Base-by-base conservation (phyloP, 1,140 invertebrate species). In the Ostrea edulis region DNA sequence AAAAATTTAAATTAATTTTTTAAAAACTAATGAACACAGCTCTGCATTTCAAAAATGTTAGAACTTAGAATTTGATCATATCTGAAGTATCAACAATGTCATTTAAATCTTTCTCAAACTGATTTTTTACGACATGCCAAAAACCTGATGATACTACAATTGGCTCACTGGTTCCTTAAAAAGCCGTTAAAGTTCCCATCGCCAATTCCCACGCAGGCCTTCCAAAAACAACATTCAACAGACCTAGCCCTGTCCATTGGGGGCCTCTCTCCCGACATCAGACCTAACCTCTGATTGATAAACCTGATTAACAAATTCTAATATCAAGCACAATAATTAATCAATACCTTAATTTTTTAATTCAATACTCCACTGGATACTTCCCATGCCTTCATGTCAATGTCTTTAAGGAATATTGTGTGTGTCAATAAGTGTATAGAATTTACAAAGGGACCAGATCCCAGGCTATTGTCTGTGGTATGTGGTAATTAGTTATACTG, bases 311-410 rank as follows among this genome's bases (percentile, higher is more conserved):
- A 71, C 68, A 71, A 71, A 71, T 25, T 71, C 68, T 71, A 71
- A 71, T 71, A 71, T 71, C 68, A 71, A 71, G 12, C 68, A 71
- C 68, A 71, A 71, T 29, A 71, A 71, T 71, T 71, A 71, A 71
- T 71, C 22, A 29, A 35, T 71, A 71, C 68, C 68, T 71, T 71
- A 29, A 71, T 71, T 71, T 71, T 71, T 71, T 71, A 71, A 71
- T 62, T 62, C 55, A 62, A 62, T 62, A n/a, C 55, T n/a, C 55
- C 55, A 20, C 12, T 71, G 68, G 14, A 29, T 71, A 29, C 25
- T 71, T 71, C 68, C 68, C 68, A 71, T 71, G 68, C 68, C 68
- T 71, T 3, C 68, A 35, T 71, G 68, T 71, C 68, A 71, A 71
- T 9, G 25, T 71, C 68, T 12, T 29, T 2, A 29, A 9, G 9